Evolutionary conservation across 2,113 vertebrate species (phyloP).

Genomic region (Gadus macrocephalus): DNA sequence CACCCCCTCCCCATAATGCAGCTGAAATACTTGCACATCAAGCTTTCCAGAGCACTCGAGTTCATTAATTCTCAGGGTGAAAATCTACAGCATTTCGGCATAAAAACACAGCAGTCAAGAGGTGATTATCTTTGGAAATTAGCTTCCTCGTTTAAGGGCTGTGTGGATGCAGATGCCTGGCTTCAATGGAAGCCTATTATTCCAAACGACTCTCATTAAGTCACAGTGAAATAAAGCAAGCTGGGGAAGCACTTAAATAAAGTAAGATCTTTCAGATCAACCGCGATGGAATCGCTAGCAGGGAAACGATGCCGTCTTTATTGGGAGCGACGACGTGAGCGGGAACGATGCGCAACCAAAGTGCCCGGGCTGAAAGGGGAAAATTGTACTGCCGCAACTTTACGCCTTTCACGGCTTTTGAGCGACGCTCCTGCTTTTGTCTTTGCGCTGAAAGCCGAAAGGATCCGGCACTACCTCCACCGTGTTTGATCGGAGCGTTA

Average conservation of each 20-base stretch:
- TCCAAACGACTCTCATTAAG: slow-evolving; percentile 74
- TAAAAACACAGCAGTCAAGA: slow-evolving; percentile 64
- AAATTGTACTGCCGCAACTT: slow-evolving; percentile 60
- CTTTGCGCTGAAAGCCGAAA: slow-evolving; percentile 41
- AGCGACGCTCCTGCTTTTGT: slow-evolving; percentile 45
- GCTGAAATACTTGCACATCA: slow-evolving; percentile 32
- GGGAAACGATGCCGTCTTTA: slow-evolving; percentile 50
- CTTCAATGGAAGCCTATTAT: slow-evolving; percentile 71
- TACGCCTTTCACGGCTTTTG: slow-evolving; percentile 43
- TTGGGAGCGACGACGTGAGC: slow-evolving; percentile 59
- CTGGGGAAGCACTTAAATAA: slow-evolving; percentile 69
- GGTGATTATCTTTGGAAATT: slow-evolving; percentile 76
- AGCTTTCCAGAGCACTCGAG: slow-evolving; percentile 38
- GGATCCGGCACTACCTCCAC: slow-evolving; percentile 46
- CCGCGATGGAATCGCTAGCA: slow-evolving; percentile 41
- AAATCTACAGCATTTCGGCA: slow-evolving; percentile 61
- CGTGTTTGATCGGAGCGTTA: slow-evolving; percentile 41
- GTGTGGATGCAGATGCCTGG: slow-evolving; percentile 79
- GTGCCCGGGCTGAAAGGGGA: slow-evolving; percentile 26
- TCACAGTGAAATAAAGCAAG: slow-evolving; percentile 67
- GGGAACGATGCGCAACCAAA: slow-evolving; percentile 37
- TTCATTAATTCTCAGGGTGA: slow-evolving; percentile 61
- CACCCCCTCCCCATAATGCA: slow-evolving; percentile 5
- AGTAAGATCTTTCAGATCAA: slow-evolving; percentile 68
- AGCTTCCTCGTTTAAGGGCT: slow-evolving; percentile 75